Evolutionary conservation across 2,888 invertebrate species (phyloP), one percentile per base, ranked within the genome.

Genomic region (Scaptomyza reducta): DNA sequence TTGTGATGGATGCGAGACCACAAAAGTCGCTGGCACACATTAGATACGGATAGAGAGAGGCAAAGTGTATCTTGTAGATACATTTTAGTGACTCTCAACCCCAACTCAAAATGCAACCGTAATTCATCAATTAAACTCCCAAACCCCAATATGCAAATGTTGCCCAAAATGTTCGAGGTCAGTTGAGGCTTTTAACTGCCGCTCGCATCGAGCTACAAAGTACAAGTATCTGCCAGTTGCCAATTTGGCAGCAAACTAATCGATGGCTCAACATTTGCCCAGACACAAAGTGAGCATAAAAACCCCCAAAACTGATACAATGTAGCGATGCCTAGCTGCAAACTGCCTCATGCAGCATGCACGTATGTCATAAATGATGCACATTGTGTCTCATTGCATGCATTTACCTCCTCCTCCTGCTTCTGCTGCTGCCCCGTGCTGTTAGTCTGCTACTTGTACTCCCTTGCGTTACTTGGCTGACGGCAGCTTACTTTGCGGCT

Each of bases 191-290:
- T 60, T 65, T 67, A 77, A 59, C 57, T 66, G 76, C 55, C 53
- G 38, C 58, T 13, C 31, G 22, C 27, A 29, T 38, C 31, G 18
- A 29, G 27, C 47, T 22, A n/a, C 27, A 27, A 50, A 47, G 51
- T 40, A 45, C 70, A 78, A 75, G 73, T 79, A 76, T 88, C 82
- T 79, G 78, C 87, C 88, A 82, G 84, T 87, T 75, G 73, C 58
- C 79, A 82, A 85, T 85, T 82, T 75, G 65, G 68, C 62, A 87
- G 73, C 74, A 74, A 82, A 84, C 84, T 87, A 88, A 85, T 85
- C 84, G 84, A 88, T 85, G 76, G 66, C 73, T 70, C 83, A 88
- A 76, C 88, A 88, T 84, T 86, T 88, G 65, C 83, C 74, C 80
- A 88, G 80, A 84, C 85, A 87, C 87, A 81, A 81, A 85, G 62